These are phyloP conservation scores for Rhadinocentrus ornatus DNA, from an alignment of 2,797 vertebrate genomes.

Conservation along the genomic window DNA sequence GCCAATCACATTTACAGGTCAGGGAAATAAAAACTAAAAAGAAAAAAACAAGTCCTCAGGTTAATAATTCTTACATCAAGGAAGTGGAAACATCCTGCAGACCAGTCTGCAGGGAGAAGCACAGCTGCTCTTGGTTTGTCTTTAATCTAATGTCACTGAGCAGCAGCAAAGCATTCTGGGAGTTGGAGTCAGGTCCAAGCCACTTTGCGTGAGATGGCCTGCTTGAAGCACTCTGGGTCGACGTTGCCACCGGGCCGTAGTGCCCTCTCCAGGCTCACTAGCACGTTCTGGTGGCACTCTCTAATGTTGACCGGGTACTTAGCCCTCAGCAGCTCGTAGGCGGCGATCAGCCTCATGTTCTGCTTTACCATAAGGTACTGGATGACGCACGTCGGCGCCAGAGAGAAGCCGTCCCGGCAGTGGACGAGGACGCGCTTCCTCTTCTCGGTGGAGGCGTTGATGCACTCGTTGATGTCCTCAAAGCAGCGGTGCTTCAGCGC, in stretches of 20 bases:
- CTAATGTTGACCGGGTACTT: constrained; percentile 85
- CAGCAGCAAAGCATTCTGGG: constrained; percentile 11
- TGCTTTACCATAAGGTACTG: constrained; percentile 89
- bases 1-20: constrained; percentile 63
- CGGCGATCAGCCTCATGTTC: constrained; percentile 86
- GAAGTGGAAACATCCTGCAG: constrained; percentile 44
- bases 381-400: constrained; percentile 86
- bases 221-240: constrained; percentile 83
- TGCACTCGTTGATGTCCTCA: constrained; percentile 86
- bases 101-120: constrained; percentile 23
- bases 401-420: constrained; percentile 86
- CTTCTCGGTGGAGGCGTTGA: constrained; percentile 82
- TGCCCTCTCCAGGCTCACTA: constrained; percentile 84
- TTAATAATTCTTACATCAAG: constrained; percentile 41
- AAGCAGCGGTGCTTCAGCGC: constrained; percentile 82
- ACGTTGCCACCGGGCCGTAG: constrained; percentile 77
- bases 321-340: constrained; percentile 84
- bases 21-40: constrained; percentile 45
- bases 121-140: constrained; percentile 48
- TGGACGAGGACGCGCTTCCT: constrained; percentile 86
- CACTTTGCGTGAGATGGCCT: constrained; percentile 85
- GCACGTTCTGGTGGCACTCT: constrained; percentile 83
- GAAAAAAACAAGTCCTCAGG: constrained; percentile 21
- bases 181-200: constrained; percentile 82
- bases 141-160: constrained; percentile 25